Conservation (phyloP, 2,797 vertebrate species). For the Chromis chromis region DNA sequence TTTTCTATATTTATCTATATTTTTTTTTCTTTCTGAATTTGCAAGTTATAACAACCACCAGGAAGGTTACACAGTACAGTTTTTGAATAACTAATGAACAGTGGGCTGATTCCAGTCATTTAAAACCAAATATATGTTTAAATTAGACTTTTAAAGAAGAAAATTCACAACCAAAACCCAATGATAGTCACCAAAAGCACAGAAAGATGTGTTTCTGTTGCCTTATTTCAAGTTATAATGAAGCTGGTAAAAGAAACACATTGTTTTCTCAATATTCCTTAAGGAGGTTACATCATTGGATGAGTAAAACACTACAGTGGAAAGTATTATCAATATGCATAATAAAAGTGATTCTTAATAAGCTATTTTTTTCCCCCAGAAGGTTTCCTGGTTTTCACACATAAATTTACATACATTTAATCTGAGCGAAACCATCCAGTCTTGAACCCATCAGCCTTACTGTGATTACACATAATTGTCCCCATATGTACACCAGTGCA, state of each 20-base stretch:
- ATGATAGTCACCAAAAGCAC: no score
- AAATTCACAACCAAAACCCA: background rate
- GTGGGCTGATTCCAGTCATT: no score
- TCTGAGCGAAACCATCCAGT: background rate
- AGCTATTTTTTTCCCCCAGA: background rate
- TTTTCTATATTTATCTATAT: no score
- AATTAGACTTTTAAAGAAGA: background rate
- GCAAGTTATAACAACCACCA: no score
- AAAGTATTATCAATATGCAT: background rate
- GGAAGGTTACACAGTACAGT: no score
- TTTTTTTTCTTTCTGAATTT: no score
- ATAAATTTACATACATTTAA: background rate
- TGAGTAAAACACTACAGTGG: background rate
- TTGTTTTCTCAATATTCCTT: background rate
- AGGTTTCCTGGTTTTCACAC: background rate
- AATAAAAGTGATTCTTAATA: background rate
- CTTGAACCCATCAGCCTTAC: slow-evolving; percentile 1
- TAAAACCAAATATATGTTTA: background rate
- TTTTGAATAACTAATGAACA: no score
- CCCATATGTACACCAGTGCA: background rate
- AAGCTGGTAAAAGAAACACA: background rate
- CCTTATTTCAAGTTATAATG: background rate
- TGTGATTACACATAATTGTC: background rate
- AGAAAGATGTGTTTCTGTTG: no score
- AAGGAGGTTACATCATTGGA: no score